Evolutionary conservation across 2,888 invertebrate species (phyloP).

Genomic region (Latheticus oryzae): DNA sequence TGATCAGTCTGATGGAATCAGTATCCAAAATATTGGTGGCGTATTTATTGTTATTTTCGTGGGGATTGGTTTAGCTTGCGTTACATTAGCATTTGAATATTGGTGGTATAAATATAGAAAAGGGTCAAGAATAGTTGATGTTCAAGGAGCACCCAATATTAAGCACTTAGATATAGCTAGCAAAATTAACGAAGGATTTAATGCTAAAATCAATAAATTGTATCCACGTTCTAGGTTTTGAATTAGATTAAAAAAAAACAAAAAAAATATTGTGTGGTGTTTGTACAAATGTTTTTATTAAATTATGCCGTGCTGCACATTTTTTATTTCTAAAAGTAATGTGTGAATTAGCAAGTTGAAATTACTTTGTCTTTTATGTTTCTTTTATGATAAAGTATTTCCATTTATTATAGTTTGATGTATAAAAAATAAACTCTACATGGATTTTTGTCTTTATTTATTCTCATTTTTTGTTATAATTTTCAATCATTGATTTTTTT

Average conservation of each 20-base stretch:
- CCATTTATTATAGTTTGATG: too few species aligned
- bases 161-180: constrained; percentile 11
- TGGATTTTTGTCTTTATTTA: too few species aligned
- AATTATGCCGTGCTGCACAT: too few species aligned
- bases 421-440: too few species aligned
- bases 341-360: too few species aligned
- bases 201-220: constrained; percentile 31
- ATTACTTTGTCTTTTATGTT: too few species aligned
- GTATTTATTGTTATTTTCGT: constrained; percentile 98
- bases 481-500: too few species aligned
- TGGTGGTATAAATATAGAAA: constrained; percentile 90
- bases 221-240: constrained; percentile 42
- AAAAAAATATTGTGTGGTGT: too few species aligned
- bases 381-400: too few species aligned
- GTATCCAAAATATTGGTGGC: constrained; percentile 97
- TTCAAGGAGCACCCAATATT: constrained; percentile 68
- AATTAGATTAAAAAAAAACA: neutral
- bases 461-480: too few species aligned
- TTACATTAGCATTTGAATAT: constrained; percentile 93
- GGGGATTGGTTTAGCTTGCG: constrained; percentile 90
- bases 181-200: constrained; percentile 28
- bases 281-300: constrained; percentile 14
- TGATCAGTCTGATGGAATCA: constrained; percentile 96
- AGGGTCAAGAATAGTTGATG: constrained; percentile 70
- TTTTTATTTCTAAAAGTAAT: too few species aligned